phyloP scores from a whole-genome alignment of 2,797 vertebrate genomes.

The Trachurus trachurus region DNA sequence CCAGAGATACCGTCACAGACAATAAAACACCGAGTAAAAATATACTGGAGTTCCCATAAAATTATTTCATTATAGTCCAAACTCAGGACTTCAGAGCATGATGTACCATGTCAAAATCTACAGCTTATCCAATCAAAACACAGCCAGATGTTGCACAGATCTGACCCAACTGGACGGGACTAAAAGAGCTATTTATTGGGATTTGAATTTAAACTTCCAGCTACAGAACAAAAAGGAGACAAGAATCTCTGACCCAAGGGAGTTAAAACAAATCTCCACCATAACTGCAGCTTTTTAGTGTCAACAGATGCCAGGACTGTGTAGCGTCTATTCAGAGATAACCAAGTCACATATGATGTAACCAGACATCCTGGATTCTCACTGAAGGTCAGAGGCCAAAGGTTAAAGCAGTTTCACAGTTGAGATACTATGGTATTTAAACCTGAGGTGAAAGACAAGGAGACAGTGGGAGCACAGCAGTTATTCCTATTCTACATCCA shows the following conservation, averaged over 20 bases:
- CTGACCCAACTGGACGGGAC: slow-evolving; percentile 38
- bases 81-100: slow-evolving; percentile 54
- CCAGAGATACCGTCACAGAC: slow-evolving; percentile 64
- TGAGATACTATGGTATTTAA: slow-evolving; percentile 42
- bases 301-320: slow-evolving; percentile 2
- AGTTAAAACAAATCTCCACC: slow-evolving; percentile 13
- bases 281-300: background rate
- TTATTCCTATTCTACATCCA: slow-evolving; percentile 41
- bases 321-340: slow-evolving; percentile 11
- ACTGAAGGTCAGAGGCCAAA: slow-evolving; percentile 48
- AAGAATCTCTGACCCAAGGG: background rate
- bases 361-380: slow-evolving; percentile 38
- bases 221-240: background rate
- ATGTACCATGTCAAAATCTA: slow-evolving; percentile 60
- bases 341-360: background rate
- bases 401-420: slow-evolving; percentile 52
- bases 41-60: slow-evolving; percentile 65
- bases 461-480: slow-evolving; percentile 29
- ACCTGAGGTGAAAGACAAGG: slow-evolving; percentile 31
- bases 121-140: slow-evolving; percentile 76
- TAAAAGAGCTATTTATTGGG: slow-evolving; percentile 32
- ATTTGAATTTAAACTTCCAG: slow-evolving; percentile 20
- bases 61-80: slow-evolving; percentile 66
- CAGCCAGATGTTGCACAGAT: slow-evolving; percentile 68
- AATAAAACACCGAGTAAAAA: slow-evolving; percentile 70